Conservation (phyloP, 2,888 invertebrate species). For the Drosophila subquinaria region DNA sequence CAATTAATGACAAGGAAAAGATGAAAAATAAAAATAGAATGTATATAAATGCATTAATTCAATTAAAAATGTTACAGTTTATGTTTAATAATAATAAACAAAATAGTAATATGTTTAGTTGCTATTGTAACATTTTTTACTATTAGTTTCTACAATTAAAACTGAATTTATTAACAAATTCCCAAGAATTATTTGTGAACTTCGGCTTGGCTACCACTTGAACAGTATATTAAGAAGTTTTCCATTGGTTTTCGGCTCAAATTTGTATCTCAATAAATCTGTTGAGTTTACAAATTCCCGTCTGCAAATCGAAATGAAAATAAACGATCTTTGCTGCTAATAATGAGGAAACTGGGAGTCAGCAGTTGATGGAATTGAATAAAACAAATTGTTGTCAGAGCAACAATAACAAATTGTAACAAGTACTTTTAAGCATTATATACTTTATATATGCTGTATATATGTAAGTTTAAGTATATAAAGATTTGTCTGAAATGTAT, state of each 20-base stretch:
- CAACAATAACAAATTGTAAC: constrained; percentile 38
- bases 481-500: constrained; percentile 2
- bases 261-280: constrained; percentile 44
- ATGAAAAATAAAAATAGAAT: no score
- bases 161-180: neutral
- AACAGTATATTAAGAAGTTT: neutral
- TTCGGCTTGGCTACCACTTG: neutral
- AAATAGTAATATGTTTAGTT: neutral
- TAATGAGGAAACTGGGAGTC: constrained; percentile 21
- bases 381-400: constrained; percentile 66
- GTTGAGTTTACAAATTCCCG: constrained; percentile 40
- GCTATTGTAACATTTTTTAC: neutral
- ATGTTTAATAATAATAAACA: no score
- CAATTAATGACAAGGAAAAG: neutral
- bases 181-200: constrained; percentile 2
- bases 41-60: no score
- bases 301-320: constrained; percentile 53
- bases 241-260: constrained; percentile 4
- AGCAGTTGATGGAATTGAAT: constrained; percentile 42
- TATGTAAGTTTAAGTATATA: constrained; percentile 4
- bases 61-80: no score
- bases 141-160: neutral
- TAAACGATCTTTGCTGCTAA: constrained; percentile 46
- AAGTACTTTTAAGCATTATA: constrained; percentile 8
- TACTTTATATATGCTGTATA: constrained; percentile 8